A percentile compares a stretch with the other conserved stretches of the same genome.
Conservation (phyloP, 2,888 invertebrate genomes). For the Mesochorus sp. region DNA sequence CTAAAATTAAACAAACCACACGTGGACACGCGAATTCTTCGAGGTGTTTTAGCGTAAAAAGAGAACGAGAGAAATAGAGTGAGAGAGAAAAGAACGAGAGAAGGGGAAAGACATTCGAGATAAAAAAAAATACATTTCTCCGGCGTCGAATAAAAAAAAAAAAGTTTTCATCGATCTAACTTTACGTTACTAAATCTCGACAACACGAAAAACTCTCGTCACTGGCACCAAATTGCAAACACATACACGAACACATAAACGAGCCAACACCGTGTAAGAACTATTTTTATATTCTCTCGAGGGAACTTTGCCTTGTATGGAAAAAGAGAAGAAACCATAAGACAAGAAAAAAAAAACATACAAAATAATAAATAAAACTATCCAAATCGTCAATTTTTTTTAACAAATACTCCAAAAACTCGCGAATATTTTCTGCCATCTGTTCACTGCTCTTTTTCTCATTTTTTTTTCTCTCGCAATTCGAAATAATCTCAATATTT, state of each 20-base stretch:
- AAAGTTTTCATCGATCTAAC: slow-evolving; percentile 17
- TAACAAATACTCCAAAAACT: slow-evolving; percentile 68
- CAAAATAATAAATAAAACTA: slow-evolving; percentile 67
- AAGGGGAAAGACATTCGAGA: neutral
- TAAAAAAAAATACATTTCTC: neutral
- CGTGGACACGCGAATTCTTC: slow-evolving; percentile 17
- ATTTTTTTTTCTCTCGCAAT: neutral
- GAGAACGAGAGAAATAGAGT: neutral
- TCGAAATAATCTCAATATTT: too few relatives aligned
- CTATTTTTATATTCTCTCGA: slow-evolving; percentile 69
- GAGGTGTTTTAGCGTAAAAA: neutral
- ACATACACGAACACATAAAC: slow-evolving; percentile 56
- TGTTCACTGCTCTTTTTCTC: neutral
- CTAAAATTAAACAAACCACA: slow-evolving; percentile 32
- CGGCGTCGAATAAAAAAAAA: neutral
- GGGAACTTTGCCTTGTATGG: slow-evolving; percentile 77
- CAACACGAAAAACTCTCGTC: neutral
- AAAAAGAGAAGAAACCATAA: slow-evolving; percentile 48
- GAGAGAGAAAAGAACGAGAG: neutral
- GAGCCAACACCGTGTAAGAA: slow-evolving; percentile 70
- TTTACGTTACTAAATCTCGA: slow-evolving; percentile 11
- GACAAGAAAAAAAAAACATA: slow-evolving; percentile 32
- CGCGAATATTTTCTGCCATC: neutral
- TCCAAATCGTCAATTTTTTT: slow-evolving; percentile 81
- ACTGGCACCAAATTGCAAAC: slow-evolving; percentile 48